Base-by-base conservation (phyloP, 2,888 invertebrate species). In the Vesta saturnalis region DNA sequence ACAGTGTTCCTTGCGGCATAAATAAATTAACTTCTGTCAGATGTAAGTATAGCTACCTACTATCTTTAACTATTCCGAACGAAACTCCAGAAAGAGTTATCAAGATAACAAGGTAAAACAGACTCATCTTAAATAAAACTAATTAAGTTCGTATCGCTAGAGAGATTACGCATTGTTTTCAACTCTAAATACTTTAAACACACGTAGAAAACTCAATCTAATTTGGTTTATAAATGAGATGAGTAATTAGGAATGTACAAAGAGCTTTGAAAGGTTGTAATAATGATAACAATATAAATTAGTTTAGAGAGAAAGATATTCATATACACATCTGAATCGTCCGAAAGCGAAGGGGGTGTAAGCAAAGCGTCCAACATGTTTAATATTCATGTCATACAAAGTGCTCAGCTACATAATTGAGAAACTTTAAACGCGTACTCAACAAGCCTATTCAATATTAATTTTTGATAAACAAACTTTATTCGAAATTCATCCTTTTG, bases 401-500 rank as follows among this genome's bases (percentile, higher is more conserved):
- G 77, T 73, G 74, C 78, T 79, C 77, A 77, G 77, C 76, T 72
- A 74, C 75, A 75, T 78, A 78, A 79, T 78, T 77, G 77, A 74
- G 77, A 78, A 79, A 79, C 77, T 79, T 78, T 75, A 74, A 77
- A 75, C 72, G 71, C 72, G 59, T 68, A 73, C 69, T 70, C 73
- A 73, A 49, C 43, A 49, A 60, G 59, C 49, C 60, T 57, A 47
- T 49, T 47, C 54, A 21, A 56, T 35, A 56, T 62, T 56, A 62
- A 62, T 62, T 62, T 62, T 62, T 62, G 12, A 60, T 60, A 49
- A 60, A 30, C 49, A 60, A 60, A 60, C 23, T 60, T 60, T 23
- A 22, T 16, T 23, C 15, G 22, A 21, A 60, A 49, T 49, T 16
- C 23, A 60, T 30, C 21, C 60, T 14, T 47, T 49, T 18, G 46